Evolutionary conservation across 1,140 invertebrate genomes (phyloP), one percentile per base, ranked within the genome.

Genomic region (Orius insidiosus): DNA sequence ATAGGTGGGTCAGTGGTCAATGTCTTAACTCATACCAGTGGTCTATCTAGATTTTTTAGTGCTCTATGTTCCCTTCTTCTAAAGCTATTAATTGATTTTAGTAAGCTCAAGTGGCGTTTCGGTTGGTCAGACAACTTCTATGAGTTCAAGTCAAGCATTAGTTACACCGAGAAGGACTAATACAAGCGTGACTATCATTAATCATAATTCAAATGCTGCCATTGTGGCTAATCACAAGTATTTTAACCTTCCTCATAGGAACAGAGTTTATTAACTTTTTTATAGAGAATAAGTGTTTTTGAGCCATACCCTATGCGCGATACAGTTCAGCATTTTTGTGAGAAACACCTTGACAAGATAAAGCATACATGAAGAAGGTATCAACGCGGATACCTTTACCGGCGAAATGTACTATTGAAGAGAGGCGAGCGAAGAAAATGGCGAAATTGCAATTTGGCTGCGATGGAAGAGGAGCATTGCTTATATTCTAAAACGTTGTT

Each of bases 271-370:
- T 42, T 51, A 18, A 34, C 45, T 41, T 47, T 51, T 14, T 45
- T 58, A 30, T 72, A 85, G 63, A 66, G 81, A 46, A 84, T 85
- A 58, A 84, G 80, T 56, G 82, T 85, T 18, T 86, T 86, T 63
- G 82, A 87, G 59, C 83, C 83, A 7, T 86, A 81, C 60, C 81
- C 76, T 41, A 85, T 85, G 80, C 60, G 81, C 18, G 88, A 92
- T 61, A 86, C 86, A 1, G 81, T 92, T 11, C 85, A 90, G 59
- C 84, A 90, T 63, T 93, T 93, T 63, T 92, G 86, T 67, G 85
- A 92, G 60, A 92, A 92, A 63, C 86, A 93, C 63, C 67, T 90
- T 48, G 76, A 85, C 54, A 90, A 87, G 61, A 90, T 93, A 37
- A 87, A 60, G 68, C 71, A 5, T 93, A 88, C 57, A 89, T 93